These are phyloP conservation scores for Leptinotarsa rubiginosa DNA, from an alignment of 2,888 invertebrate species.

Conservation along the genomic window DNA sequence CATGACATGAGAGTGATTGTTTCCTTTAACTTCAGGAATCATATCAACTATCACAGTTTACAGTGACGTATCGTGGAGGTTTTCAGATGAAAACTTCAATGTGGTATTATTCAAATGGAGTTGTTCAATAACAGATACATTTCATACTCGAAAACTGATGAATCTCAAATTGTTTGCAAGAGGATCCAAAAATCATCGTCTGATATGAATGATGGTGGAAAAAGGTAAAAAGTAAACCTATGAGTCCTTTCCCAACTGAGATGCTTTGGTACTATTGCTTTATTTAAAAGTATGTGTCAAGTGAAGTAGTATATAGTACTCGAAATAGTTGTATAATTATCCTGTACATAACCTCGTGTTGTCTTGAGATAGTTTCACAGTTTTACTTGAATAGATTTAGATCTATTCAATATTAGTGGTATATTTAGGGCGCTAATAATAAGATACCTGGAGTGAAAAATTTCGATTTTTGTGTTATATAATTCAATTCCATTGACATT, in stretches of 20 bases:
- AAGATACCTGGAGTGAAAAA: conserved; percentile 16
- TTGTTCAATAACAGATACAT: too few relatives aligned
- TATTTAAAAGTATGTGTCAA: conserved; percentile 53
- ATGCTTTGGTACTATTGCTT: conserved; percentile 67
- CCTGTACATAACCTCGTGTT: conserved; percentile 49
- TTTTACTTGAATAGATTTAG: conserved; percentile 36
- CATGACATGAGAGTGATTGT: too few relatives aligned
- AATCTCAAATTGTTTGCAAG: too few relatives aligned
- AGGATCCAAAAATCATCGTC: too few relatives aligned
- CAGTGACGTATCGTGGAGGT: too few relatives aligned
- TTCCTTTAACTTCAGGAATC: too few relatives aligned
- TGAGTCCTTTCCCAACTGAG: conserved; percentile 25
- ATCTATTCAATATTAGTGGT: conserved; percentile 24
- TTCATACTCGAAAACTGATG: too few relatives aligned
- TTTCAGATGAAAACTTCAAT: too few relatives aligned
- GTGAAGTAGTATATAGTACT: conserved; percentile 37
- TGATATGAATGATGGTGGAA: too few relatives aligned
- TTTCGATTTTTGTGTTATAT: conserved; percentile 19
- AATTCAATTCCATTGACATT: background rate
- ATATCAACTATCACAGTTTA: too few relatives aligned
- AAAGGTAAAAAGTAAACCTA: background rate
- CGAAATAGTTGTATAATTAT: conserved; percentile 49
- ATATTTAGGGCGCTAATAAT: conserved; percentile 5
- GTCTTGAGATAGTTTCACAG: conserved; percentile 49
- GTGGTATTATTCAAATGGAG: too few relatives aligned